Percentiles rank a stretch among this genome's conserved stretches.
Evolutionary conservation across 2,797 vertebrate species (phyloP).

Genomic region (Pipistrellus pygmaeus): DNA sequence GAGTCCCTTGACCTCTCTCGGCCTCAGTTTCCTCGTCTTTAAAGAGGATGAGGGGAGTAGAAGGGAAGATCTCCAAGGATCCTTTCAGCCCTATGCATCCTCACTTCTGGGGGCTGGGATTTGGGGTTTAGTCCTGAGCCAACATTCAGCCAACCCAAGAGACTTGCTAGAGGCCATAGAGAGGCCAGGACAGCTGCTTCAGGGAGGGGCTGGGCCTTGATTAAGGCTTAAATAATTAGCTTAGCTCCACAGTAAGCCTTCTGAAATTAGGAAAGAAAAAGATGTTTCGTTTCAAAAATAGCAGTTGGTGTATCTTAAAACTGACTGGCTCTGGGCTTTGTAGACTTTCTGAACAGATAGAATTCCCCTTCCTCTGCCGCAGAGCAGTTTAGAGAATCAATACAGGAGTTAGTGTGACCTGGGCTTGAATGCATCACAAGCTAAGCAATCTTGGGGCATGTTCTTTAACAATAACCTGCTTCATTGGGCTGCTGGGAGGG

Average conservation of each 20-base stretch:
- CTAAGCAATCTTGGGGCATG: neutral
- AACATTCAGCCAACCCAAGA: slow-evolving; percentile 61
- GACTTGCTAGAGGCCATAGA: slow-evolving; percentile 56
- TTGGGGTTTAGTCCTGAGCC: slow-evolving; percentile 66
- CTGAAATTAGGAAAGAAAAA: slow-evolving; percentile 79
- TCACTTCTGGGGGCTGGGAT: slow-evolving; percentile 37
- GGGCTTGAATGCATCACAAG: neutral
- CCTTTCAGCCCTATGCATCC: neutral
- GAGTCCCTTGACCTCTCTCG: slow-evolving; percentile 51
- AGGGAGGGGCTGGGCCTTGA: slow-evolving; percentile 76
- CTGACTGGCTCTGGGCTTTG: slow-evolving; percentile 50
- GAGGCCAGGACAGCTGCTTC: slow-evolving; percentile 79
- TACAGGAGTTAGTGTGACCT: neutral
- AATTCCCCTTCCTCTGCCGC: neutral
- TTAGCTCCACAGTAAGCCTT: slow-evolving; percentile 67
- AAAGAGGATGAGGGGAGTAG: neutral
- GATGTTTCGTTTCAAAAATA: slow-evolving; percentile 77
- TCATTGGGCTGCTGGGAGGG: neutral
- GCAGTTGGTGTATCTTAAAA: slow-evolving; percentile 54
- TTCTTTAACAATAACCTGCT: neutral
- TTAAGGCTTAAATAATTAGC: slow-evolving; percentile 80
- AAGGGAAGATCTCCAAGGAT: slow-evolving; percentile 68
- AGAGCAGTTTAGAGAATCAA: neutral
- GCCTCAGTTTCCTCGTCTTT: slow-evolving; percentile 66
- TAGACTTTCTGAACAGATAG: slow-evolving; percentile 35